Percentiles rank a stretch among this genome's conserved stretches.
Conservation (phyloP, 53 echinoderm and acorn worm species). For the Astropecten irregularis region DNA sequence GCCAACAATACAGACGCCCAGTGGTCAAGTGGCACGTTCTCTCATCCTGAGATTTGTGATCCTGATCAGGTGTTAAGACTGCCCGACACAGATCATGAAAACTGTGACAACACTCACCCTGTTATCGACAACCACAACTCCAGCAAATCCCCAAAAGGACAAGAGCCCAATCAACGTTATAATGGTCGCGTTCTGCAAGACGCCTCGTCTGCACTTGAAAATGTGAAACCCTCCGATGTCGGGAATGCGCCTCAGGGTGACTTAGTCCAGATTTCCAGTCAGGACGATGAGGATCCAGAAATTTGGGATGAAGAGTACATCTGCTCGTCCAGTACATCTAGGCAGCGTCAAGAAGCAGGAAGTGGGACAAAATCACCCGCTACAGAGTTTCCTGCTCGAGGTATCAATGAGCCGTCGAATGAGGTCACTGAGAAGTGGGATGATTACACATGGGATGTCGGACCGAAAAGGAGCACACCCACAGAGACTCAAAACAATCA, state of each 20-base stretch:
- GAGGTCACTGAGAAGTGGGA: conserved; percentile 11
- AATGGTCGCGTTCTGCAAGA: too few relatives aligned
- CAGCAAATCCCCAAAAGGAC: too few relatives aligned
- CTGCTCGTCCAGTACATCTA: not conserved
- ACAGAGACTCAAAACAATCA: too few relatives aligned
- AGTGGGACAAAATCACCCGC: too few relatives aligned
- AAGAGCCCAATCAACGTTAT: too few relatives aligned
- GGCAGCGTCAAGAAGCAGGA: not conserved
- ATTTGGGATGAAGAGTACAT: conserved; percentile 32
- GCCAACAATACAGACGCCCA: not conserved
- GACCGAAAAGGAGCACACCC: not conserved
- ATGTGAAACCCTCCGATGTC: too few relatives aligned
- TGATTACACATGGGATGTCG: not conserved
- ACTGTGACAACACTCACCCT: too few relatives aligned
- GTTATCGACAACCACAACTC: too few relatives aligned
- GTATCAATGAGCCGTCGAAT: not conserved
- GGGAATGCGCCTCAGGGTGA: not conserved
- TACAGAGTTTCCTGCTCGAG: too few relatives aligned
- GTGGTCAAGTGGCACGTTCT: not conserved
- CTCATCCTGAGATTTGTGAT: conserved; percentile 1
- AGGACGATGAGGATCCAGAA: conserved; percentile 12
- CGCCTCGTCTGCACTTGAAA: too few relatives aligned
- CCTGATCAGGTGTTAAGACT: too few relatives aligned
- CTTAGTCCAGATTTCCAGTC: not conserved
- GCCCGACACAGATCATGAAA: too few relatives aligned